phyloP scores from a whole-genome alignment of 2,888 invertebrate genomes.

The Synanthedon myopaeformis region DNA sequence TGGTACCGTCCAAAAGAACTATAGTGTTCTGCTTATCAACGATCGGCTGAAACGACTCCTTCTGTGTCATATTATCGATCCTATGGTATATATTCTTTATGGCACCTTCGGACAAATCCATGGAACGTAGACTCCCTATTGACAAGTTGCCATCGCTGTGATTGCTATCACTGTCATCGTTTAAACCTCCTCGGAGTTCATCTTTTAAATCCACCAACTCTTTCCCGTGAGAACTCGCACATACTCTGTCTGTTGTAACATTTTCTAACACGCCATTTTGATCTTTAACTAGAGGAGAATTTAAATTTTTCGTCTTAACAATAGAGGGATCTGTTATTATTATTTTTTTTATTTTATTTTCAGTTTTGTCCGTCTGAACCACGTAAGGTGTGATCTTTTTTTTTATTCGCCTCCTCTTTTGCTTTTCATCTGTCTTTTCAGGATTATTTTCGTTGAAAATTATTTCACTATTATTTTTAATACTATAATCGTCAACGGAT shows the following conservation, averaged over 20 bases:
- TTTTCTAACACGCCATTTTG: not conserved
- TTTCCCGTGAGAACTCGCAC: not conserved
- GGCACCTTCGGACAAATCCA: conserved; percentile 14
- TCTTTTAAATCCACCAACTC: not conserved
- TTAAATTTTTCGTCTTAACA: not conserved
- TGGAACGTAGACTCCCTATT: conserved; percentile 13
- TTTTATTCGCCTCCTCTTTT: conserved; percentile 13
- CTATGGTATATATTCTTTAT: conserved; percentile 9
- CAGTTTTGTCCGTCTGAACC: conserved; percentile 14
- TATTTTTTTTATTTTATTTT: conserved; percentile 16
- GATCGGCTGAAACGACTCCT: too few relatives aligned
- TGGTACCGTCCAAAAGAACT: conserved; percentile 15
- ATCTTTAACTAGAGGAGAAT: not conserved
- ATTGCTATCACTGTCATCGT: not conserved
- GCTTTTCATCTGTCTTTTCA: conserved; percentile 7
- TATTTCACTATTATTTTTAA: not conserved
- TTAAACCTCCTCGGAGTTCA: not conserved
- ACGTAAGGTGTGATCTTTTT: conserved; percentile 28
- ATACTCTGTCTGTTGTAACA: too few relatives aligned
- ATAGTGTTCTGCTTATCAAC: conserved; percentile 1
- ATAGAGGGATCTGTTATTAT: conserved; percentile 23
- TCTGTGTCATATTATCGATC: conserved; percentile 14
- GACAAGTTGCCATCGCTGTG: conserved; percentile 26
- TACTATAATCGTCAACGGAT: not conserved
- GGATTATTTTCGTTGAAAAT: too few relatives aligned